Conservation (phyloP, 2,113 vertebrate genomes). For the Amphiprion ocellaris region DNA sequence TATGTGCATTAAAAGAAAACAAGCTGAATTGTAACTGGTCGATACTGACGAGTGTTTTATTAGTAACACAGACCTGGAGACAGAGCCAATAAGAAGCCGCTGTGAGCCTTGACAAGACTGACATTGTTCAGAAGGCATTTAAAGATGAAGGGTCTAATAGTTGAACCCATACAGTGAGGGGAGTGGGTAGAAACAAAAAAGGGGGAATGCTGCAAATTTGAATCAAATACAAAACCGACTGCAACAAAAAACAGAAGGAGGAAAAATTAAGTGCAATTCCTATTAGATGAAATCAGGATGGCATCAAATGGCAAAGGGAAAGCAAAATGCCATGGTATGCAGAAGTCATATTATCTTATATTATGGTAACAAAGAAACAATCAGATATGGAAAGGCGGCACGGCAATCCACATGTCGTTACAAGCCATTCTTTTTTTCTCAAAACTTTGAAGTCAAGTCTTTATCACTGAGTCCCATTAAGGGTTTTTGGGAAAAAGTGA, state of each 20-base stretch:
- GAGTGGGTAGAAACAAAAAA: slow-evolving; percentile 54
- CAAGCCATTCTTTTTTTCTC: slow-evolving; percentile 53
- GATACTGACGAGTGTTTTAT: slow-evolving; percentile 87
- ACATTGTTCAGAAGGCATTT: slow-evolving; percentile 81
- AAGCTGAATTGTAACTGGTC: slow-evolving; percentile 53
- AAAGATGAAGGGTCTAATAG: slow-evolving; percentile 67
- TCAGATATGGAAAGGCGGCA: slow-evolving; percentile 70
- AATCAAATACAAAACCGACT: slow-evolving; percentile 71
- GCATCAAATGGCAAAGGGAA: slow-evolving; percentile 61
- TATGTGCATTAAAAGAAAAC: slow-evolving; percentile 27
- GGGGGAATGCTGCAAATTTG: slow-evolving; percentile 57
- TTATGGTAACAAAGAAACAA: slow-evolving; percentile 68
- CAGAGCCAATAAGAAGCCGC: slow-evolving; percentile 81
- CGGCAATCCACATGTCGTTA: slow-evolving; percentile 61
- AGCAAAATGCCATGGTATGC: slow-evolving; percentile 56
- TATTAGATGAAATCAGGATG: slow-evolving; percentile 74
- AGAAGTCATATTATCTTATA: slow-evolving; percentile 67
- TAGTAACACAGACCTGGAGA: slow-evolving; percentile 85
- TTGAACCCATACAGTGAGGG: slow-evolving; percentile 65
- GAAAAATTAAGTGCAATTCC: slow-evolving; percentile 77
- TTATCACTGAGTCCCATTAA: slow-evolving; percentile 33
- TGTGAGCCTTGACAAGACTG: slow-evolving; percentile 79
- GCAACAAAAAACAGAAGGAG: slow-evolving; percentile 63
- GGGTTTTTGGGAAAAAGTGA: slow-evolving; percentile 45
- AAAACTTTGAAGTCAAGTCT: slow-evolving; percentile 38